These are phyloP conservation scores for Cyprinodon brontotheroides DNA, from an alignment of 2,113 vertebrate genomes.

Conservation along the genomic window DNA sequence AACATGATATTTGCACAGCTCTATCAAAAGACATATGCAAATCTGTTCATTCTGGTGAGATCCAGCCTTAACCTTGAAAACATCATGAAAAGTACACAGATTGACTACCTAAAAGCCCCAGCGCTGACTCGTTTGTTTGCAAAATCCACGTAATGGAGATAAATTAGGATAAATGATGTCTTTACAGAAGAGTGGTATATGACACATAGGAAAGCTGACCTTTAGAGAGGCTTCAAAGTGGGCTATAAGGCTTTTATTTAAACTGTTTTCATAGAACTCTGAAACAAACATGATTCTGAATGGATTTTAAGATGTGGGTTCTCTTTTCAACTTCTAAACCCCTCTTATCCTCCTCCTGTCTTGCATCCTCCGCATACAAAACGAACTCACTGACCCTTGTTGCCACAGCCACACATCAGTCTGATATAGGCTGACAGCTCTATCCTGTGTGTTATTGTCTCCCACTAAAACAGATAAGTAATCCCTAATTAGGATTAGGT, in stretches of 20 bases:
- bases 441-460: constrained; percentile 68
- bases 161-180: constrained; percentile 38
- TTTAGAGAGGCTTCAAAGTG: constrained; percentile 33
- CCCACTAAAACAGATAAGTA: constrained; percentile 47
- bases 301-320: constrained; percentile 38
- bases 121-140: constrained; percentile 54
- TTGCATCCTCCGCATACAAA: constrained; percentile 36
- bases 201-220: constrained; percentile 36
- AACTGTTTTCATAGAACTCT: constrained; percentile 34
- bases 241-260: constrained; percentile 20
- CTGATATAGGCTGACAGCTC: constrained; percentile 72
- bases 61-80: constrained; percentile 23
- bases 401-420: constrained; percentile 56
- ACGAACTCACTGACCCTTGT: constrained; percentile 63
- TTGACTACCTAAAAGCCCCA: constrained; percentile 48
- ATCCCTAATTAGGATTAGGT: constrained; percentile 60
- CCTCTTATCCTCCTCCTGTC: constrained; percentile 33
- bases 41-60: constrained; percentile 23
- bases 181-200: constrained; percentile 3
- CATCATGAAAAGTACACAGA: constrained; percentile 39
- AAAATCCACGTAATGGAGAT: constrained; percentile 54
- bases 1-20: constrained; percentile 60
- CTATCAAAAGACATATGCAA: constrained; percentile 38
- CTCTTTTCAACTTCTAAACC: constrained; percentile 22
- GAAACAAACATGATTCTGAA: constrained; percentile 28